Conservation (phyloP, 2,113 vertebrate species). For the Arenaria interpres region DNA sequence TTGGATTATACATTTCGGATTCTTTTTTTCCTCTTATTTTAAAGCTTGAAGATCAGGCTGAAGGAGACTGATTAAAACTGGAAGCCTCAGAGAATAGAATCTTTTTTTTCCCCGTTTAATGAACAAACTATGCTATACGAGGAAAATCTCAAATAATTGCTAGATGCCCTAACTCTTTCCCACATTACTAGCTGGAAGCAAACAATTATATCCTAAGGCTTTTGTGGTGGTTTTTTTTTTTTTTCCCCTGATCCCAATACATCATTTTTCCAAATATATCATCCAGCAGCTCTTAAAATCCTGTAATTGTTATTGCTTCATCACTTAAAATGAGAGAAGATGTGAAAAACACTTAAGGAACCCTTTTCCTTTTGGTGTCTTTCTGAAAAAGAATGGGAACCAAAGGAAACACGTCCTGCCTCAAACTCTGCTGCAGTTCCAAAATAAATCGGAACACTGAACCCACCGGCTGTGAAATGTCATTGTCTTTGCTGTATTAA, state of each 20-base stretch:
- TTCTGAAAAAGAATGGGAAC: background rate
- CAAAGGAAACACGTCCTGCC: background rate
- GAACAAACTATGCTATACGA: background rate
- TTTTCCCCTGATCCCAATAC: background rate
- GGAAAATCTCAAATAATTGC: background rate
- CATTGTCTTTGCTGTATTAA: background rate
- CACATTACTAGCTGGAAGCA: background rate
- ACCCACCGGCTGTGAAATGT: background rate
- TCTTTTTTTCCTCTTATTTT: background rate
- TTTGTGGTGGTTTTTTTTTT: background rate
- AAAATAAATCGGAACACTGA: background rate
- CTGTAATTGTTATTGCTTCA: background rate
- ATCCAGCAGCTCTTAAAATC: background rate
- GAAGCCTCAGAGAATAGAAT: background rate
- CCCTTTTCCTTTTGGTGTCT: background rate
- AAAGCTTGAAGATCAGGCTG: background rate
- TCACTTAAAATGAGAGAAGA: background rate
- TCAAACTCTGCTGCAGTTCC: background rate
- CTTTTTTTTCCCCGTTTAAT: accelerated
- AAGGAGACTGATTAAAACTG: background rate
- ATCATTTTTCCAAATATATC: background rate
- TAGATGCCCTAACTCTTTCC: background rate
- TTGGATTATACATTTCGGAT: background rate
- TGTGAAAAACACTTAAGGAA: background rate
- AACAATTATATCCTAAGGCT: background rate